Conservation (phyloP, 2,888 invertebrate species). For the Andrena trimmerana region DNA sequence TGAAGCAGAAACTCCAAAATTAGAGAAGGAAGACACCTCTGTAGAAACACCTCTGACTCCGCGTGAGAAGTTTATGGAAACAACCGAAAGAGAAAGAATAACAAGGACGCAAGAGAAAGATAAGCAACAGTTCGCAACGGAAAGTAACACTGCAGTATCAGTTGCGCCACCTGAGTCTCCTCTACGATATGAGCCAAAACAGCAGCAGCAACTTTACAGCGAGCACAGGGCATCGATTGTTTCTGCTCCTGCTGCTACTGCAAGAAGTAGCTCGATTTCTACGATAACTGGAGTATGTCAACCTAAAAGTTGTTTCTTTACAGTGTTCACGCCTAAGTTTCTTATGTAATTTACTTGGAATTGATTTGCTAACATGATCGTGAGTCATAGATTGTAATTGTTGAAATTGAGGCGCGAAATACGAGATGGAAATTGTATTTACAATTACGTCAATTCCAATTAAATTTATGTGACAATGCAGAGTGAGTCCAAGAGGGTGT, state of each 20-base stretch:
- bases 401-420: no score
- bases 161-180: conserved; percentile 38
- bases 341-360: no score
- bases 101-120: conserved; percentile 66
- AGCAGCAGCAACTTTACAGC: conserved; percentile 40
- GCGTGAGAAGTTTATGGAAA: conserved; percentile 55
- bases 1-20: conserved; percentile 58
- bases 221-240: conserved; percentile 77
- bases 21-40: conserved; percentile 34
- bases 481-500: no score
- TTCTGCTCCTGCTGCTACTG: conserved; percentile 76
- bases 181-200: conserved; percentile 27
- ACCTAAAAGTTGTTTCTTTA: not conserved
- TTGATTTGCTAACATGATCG: no score
- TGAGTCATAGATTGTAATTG: no score
- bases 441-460: no score
- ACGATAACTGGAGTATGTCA: conserved; percentile 75
- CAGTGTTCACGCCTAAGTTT: not conserved
- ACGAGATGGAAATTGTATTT: no score
- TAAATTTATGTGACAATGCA: no score
- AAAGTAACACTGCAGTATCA: conserved; percentile 65
- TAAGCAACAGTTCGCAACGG: conserved; percentile 60
- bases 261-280: conserved; percentile 79
- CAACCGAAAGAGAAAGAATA: conserved; percentile 65
- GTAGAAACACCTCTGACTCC: conserved; percentile 37